Percentiles rank a stretch among this genome's conserved stretches.
Conservation (phyloP, 2,113 vertebrate species). For the Arizona elegans region DNA sequence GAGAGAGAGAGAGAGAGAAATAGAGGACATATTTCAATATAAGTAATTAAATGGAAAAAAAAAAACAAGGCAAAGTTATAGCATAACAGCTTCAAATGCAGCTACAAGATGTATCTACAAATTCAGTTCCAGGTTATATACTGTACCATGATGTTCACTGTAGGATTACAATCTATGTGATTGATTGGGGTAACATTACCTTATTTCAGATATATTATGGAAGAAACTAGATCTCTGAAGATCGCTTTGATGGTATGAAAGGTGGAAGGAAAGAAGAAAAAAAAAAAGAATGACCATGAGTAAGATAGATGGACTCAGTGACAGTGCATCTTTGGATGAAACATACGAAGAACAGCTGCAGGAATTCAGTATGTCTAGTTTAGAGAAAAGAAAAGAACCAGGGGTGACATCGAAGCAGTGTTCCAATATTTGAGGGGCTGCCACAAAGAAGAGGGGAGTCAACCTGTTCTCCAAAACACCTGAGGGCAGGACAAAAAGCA, state of each 20-base stretch:
- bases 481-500: too few species aligned
- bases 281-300: background rate
- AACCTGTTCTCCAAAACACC: too few species aligned
- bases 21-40: background rate
- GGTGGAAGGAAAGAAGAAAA: background rate
- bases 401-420: too few species aligned
- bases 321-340: background rate
- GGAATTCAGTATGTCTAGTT: too few species aligned
- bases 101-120: background rate
- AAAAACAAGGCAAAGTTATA: background rate
- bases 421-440: too few species aligned
- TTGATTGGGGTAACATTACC: background rate
- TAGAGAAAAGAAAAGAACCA: too few species aligned
- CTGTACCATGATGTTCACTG: background rate
- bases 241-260: background rate
- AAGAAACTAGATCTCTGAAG: background rate
- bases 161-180: background rate
- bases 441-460: too few species aligned
- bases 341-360: background rate
- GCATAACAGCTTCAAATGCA: background rate
- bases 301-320: background rate
- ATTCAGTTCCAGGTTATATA: background rate
- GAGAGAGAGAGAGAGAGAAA: background rate
- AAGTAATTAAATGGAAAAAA: background rate
- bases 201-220: background rate